Evolutionary conservation across 2,797 vertebrate genomes (phyloP).

Genomic region (Pseudochirops cupreus): DNA sequence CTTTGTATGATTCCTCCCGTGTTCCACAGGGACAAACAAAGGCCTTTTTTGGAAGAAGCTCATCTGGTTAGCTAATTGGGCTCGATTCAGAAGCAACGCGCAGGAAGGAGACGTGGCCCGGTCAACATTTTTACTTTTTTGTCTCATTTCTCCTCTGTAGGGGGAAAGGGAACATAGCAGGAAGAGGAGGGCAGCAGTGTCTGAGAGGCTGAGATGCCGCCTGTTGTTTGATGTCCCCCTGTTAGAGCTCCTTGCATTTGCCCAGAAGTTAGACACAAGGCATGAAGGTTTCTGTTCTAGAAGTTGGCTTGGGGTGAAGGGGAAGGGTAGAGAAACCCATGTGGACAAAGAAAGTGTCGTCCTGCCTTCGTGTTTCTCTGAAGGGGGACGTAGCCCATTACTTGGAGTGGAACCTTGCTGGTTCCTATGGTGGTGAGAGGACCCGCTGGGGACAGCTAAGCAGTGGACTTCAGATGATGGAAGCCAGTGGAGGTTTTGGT

Average conservation of each 20-base stretch:
- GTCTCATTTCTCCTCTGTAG: background rate
- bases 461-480: background rate
- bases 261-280: background rate
- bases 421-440: background rate
- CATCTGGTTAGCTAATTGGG: background rate
- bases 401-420: background rate
- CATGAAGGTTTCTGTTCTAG: background rate
- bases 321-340: background rate
- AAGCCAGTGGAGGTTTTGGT: background rate
- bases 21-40: background rate
- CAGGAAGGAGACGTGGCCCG: background rate
- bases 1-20: background rate
- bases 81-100: background rate
- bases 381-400: background rate
- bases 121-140: background rate
- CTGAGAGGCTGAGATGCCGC: background rate
- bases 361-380: background rate
- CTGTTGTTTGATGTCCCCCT: background rate
- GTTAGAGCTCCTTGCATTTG: background rate
- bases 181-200: background rate
- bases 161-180: background rate
- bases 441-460: too few species aligned
- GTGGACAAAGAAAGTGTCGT: background rate
- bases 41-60: background rate
- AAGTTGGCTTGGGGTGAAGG: background rate